Evolutionary conservation across 2,113 vertebrate species (phyloP).

Genomic region (Verasper variegatus): DNA sequence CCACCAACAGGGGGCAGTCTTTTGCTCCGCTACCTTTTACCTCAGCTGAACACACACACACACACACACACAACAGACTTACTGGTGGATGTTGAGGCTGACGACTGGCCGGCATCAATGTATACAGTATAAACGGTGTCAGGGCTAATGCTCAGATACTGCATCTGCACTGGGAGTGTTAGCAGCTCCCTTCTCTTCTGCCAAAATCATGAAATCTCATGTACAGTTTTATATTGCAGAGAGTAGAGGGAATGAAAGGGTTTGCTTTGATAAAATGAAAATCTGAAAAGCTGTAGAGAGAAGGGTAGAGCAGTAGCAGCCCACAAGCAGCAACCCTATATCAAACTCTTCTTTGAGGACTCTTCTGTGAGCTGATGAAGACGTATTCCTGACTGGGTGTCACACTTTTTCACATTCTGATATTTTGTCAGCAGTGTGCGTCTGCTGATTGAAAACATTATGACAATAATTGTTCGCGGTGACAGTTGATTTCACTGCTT

Average conservation of each 20-base stretch:
- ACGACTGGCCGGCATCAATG: not conserved
- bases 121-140: not conserved
- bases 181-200: not conserved
- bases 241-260: not conserved
- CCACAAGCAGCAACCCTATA: not conserved
- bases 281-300: not conserved
- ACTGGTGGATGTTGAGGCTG: not conserved
- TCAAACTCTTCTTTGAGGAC: not conserved
- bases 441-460: constrained; percentile 60
- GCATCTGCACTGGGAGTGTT: constrained; percentile 10
- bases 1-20: constrained; percentile 78
- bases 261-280: not conserved
- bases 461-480: constrained; percentile 61
- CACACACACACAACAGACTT: not conserved
- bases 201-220: not conserved
- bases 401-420: constrained; percentile 52
- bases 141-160: not conserved
- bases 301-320: not conserved
- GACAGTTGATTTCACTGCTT: constrained; percentile 40
- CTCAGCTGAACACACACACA: constrained; percentile 14
- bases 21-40: constrained; percentile 52
- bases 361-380: too few relatives aligned
- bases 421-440: constrained; percentile 28
- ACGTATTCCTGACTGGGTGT: constrained; percentile 24
- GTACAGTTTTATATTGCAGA: not conserved